Conservation (phyloP, 1,140 invertebrate genomes). For the Brachionus sp. region DNA sequence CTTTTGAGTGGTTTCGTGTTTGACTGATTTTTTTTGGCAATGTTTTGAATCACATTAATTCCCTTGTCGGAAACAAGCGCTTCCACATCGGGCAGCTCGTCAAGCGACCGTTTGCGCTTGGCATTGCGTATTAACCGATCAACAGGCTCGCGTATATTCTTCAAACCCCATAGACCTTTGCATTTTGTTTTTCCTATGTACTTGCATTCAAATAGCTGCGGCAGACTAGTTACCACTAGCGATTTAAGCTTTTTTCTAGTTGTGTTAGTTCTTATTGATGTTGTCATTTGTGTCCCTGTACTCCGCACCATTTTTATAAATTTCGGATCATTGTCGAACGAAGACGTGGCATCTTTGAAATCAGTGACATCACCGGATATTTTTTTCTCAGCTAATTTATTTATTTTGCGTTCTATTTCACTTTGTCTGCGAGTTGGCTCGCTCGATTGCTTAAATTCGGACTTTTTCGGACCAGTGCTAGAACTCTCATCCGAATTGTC, state of each 20-base stretch:
- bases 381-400: background rate
- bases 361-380: background rate
- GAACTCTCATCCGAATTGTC: background rate
- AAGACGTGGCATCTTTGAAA: background rate
- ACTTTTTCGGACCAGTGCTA: background rate
- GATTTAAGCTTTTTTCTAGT: background rate
- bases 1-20: background rate
- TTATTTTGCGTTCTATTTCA: constrained; percentile 16
- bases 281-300: constrained; percentile 8
- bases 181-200: constrained; percentile 41
- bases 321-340: constrained; percentile 26
- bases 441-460: background rate
- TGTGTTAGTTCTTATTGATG: background rate
- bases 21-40: background rate
- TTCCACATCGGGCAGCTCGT: constrained; percentile 39
- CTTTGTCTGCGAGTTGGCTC: constrained; percentile 15
- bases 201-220: constrained; percentile 27
- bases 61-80: background rate
- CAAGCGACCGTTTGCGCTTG: background rate
- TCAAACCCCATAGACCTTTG: constrained; percentile 32
- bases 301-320: constrained; percentile 28
- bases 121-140: constrained; percentile 13
- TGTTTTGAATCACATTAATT: background rate
- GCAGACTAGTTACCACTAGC: background rate
- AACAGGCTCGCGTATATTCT: constrained; percentile 27